These are phyloP conservation scores for Apolygus lucorum DNA, from an alignment of 1,140 invertebrate genomes.

Conservation along the genomic window DNA sequence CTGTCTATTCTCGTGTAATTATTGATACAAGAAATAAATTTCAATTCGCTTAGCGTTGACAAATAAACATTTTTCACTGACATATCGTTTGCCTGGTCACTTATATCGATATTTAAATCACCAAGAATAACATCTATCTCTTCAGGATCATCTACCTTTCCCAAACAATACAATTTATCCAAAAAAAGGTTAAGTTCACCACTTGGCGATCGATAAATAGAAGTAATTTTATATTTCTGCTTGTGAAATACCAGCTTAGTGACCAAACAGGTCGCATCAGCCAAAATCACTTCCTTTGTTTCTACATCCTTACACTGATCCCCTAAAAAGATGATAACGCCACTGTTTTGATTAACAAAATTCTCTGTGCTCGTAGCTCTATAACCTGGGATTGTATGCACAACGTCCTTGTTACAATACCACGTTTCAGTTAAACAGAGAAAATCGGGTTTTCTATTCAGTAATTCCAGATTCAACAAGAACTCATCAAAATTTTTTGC, in stretches of 20 bases:
- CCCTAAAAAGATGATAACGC: background rate
- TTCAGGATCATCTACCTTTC: background rate
- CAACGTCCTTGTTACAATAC: background rate
- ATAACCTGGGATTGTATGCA: background rate
- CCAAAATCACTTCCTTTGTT: background rate
- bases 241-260: background rate
- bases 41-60: background rate
- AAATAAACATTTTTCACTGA: background rate
- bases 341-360: background rate
- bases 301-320: background rate
- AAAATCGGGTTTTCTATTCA: background rate
- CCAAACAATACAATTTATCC: background rate
- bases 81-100: background rate
- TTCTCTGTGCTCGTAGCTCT: background rate
- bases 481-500: background rate
- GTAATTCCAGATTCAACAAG: background rate
- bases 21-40: background rate
- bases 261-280: background rate
- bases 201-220: background rate
- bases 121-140: background rate
- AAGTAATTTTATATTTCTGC: background rate
- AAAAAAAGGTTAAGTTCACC: background rate
- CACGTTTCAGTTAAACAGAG: background rate
- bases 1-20: background rate
- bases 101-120: background rate